Evolutionary conservation across 2,797 vertebrate genomes (phyloP), one percentile per base, ranked within the genome.

Genomic region (Xenentodon cancila): DNA sequence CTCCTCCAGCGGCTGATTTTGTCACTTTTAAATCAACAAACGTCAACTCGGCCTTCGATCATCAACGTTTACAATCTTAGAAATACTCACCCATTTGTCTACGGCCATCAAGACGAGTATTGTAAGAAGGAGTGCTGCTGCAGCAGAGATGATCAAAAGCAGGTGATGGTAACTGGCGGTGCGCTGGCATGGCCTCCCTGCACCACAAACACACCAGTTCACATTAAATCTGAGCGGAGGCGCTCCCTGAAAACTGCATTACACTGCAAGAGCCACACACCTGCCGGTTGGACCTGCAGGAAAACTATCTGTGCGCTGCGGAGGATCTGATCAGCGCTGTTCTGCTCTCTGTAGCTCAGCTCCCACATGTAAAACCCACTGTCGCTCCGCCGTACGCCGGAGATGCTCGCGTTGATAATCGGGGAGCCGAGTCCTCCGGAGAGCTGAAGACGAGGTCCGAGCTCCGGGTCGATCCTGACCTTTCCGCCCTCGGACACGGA

Each of bases 311-410:
- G 80, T 1, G 49, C 4, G 0, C 32, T 9, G 19, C 15, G 8
- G 22, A 46, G 0, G 15, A 22, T 15, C 17, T 13, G 50, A 9
- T 72, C 40, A 0, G 72, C 69, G 32, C 25, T 0, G 64, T 73
- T 68, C 9, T 21, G 25, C 30, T 50, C 54, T 8, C 53, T 61
- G 75, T 81, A 84, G 32, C 60, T 81, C 49, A 87, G 80, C 56
- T 89, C 84, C 68, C 87, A 91, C 58, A 68, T 7, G 59, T 93
- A 93, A 9, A 92, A 52, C 1, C 91, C 92, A 0, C 89, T 77
- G 76, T 93, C 91, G 0, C 32, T 54, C 20, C 0, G 42, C 63
- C 58, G 53, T 11, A 91, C 46, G n/a, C 50, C 13, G 7, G 61
- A 63, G 12, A 93, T 13, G 50, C 74, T 91, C 22, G 89, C 77